Evolutionary conservation across 2,888 invertebrate species (phyloP), one percentile per base, ranked within the genome.

Genomic region (Pyralis farinalis): DNA sequence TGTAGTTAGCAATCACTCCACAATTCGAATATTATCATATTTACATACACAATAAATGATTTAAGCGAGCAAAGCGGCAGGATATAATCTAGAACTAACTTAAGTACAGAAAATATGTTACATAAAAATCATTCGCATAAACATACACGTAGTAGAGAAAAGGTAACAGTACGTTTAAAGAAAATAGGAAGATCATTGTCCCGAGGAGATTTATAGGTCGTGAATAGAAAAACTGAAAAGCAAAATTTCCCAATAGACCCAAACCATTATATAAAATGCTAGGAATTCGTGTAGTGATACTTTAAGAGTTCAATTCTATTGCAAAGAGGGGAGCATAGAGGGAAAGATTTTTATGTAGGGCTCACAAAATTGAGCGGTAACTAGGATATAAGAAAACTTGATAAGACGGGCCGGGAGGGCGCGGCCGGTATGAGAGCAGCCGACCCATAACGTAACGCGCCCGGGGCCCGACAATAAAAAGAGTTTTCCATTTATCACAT

Each of bases 401-500:
- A 85, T 85, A 83, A 78, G 78, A 76, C 73, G 76, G 67, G 69
- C 67, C 63, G 66, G 70, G 65, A 68, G 68, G 64, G 69, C 60
- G 69, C 66, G 66, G 60, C 64, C 63, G 69, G 66, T 63, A 66
- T 59, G 69, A 67, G 67, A 71, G 63, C 65, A 75, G 66, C 60
- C 78, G 71, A 73, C 77, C 80, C 75, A 68, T 79, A 78, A 79
- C 76, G 78, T 71, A 80, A 81, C 75, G 72, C 71, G 80, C 72
- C 80, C 70, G 75, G 67, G 80, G 71, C 72, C 70, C 69, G 60
- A 77, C 81, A 86, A 71, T 85, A 87, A 87, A 86, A 85, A 81
- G 84, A 86, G 78, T 84, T 79, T 81, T 77, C 83, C 84, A 88
- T 88, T 88, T 88, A 87, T 88, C 86, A 88, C 87, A 85, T 87